Percentiles rank a stretch among this genome's conserved stretches.
These are phyloP conservation scores for Cliona cf. orientalis DNA, from an alignment of 37 sponge, comb jelly and placozoan genomes.

Conservation along the genomic window DNA sequence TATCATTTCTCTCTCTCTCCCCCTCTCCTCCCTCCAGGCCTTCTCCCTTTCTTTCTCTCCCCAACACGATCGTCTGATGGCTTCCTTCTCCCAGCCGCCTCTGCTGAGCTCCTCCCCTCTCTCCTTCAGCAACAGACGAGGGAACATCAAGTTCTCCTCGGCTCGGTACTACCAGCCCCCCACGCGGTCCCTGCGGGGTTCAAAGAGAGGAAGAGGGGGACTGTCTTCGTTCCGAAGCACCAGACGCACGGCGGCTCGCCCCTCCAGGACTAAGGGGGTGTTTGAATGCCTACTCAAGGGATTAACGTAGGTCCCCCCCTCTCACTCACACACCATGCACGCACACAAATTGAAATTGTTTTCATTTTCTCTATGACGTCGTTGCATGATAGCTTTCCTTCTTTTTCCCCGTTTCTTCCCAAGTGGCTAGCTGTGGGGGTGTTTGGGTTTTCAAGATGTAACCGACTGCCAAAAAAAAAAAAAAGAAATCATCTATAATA, in stretches of 20 bases:
- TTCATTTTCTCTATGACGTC: too few relatives aligned
- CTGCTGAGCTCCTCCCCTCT: neutral
- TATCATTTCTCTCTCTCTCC: neutral
- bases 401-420: too few relatives aligned
- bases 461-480: too few relatives aligned
- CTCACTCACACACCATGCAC: too few relatives aligned
- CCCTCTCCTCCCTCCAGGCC: neutral
- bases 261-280: conserved; percentile 47
- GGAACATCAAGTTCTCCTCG: conserved; percentile 58
- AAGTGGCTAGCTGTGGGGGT: too few relatives aligned
- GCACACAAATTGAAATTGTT: too few relatives aligned
- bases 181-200: conserved; percentile 15
- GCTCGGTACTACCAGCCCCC: conserved; percentile 25
- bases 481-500: too few relatives aligned
- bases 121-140: conserved; percentile 45
- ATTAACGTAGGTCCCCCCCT: conserved; percentile 58
- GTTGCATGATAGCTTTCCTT: too few relatives aligned
- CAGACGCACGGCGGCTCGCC: conserved; percentile 44
- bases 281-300: conserved; percentile 61
- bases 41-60: neutral
- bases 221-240: conserved; percentile 54
- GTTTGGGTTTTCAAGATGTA: too few relatives aligned
- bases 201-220: conserved; percentile 38
- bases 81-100: neutral
- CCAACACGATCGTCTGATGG: neutral